These are phyloP conservation scores for Phycodurus eques DNA, from an alignment of 2,113 vertebrate species.

Conservation along the genomic window DNA sequence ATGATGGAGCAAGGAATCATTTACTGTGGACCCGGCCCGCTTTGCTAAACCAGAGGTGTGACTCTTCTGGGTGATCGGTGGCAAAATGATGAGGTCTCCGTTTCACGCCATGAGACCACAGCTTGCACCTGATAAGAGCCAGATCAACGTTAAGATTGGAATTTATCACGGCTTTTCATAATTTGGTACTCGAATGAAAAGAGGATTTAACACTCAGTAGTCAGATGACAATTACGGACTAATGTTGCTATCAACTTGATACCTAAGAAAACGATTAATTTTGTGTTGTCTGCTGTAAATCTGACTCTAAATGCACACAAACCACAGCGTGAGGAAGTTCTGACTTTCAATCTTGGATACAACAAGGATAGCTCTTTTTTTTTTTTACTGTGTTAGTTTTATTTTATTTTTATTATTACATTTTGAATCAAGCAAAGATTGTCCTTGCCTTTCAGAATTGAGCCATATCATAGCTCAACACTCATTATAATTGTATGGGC, in stretches of 20 bases:
- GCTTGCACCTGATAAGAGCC: slow-evolving; percentile 13
- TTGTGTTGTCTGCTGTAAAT: no score
- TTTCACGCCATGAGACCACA: slow-evolving; percentile 29
- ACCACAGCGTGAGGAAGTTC: no score
- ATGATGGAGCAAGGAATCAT: slow-evolving; percentile 75
- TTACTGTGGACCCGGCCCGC: slow-evolving; percentile 65
- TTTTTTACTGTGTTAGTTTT: no score
- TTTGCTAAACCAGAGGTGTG: slow-evolving; percentile 52
- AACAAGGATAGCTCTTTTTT: no score
- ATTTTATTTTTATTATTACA: no score
- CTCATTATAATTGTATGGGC: neutral
- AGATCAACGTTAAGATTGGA: slow-evolving; percentile 9
- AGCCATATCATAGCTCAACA: no score
- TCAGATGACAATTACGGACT: neutral
- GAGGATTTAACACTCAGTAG: neutral
- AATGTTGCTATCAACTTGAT: neutral
- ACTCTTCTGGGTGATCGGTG: slow-evolving; percentile 57
- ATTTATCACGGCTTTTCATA: neutral
- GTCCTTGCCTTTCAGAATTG: no score
- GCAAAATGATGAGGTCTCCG: slow-evolving; percentile 61
- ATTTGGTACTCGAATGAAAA: slow-evolving; percentile 5
- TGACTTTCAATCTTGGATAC: no score
- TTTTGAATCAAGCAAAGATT: no score
- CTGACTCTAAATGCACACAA: no score
- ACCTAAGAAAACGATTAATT: neutral